Base-by-base conservation (phyloP, 1,140 invertebrate species). In the Leptinotarsa defecta region DNA sequence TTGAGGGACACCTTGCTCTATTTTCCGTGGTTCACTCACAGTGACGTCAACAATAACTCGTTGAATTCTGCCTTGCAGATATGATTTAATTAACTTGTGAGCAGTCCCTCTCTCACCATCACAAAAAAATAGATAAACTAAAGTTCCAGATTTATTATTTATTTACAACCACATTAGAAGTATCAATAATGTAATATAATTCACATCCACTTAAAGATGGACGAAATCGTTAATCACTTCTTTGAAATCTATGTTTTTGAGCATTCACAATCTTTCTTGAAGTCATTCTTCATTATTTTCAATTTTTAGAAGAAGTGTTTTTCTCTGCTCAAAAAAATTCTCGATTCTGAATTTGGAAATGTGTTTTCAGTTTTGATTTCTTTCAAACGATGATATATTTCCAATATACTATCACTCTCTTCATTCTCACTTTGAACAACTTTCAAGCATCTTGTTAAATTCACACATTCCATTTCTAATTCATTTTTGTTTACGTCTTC, bases 241-340 rank as follows among this genome's bases (percentile, higher is more conserved):
- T 71, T 71, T 15, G 20, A 71, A 71, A 24, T 71, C 70, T 62
- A 61, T n/a, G 70, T 11, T 57, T 48, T 61, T 52, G 70, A 71
- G 70, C 24, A 71, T 57, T 15, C 5, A 17, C 20, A 65, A 64
- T 64, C 5, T 65, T 19, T 71, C 48, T 71, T 71, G 17, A 71
- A 57, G n/a, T 71, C 3, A 52, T 15, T 52, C 4, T 13, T 52
- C n/a, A 52, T 52, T 52, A 8, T n/a, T 52, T 52, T 15, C 4
- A n/a, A 52, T 52, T 52, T 52, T 1, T 13, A 52, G 13, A 52
- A 5, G 4, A 52, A 52, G 49, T 1, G 49, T 52, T 1, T 13
- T 2, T 11, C 1, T 15, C 49, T 52, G 49, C 49, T 57, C 13
- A 57, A 57, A 57, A n/a, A 57, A 0, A 57, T 57, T 57, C 52